Percentiles rank a stretch among this genome's conserved stretches.
These are phyloP conservation scores for Sebastes matsubarae DNA, from an alignment of 2,797 vertebrate species.

Conservation along the genomic window DNA sequence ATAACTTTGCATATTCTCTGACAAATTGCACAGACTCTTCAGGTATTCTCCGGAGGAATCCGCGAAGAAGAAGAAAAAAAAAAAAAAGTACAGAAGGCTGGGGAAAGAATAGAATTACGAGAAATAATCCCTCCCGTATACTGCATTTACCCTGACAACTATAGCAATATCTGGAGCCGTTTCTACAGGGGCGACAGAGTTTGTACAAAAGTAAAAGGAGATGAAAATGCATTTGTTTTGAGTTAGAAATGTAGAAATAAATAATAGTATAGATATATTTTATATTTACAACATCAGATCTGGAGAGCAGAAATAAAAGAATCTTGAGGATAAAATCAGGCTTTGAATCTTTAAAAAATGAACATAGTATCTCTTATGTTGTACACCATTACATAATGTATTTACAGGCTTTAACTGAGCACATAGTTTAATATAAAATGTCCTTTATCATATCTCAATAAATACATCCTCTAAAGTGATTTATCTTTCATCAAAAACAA, in stretches of 20 bases:
- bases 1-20: slow-evolving; percentile 62
- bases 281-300: slow-evolving; percentile 52
- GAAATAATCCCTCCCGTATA: slow-evolving; percentile 45
- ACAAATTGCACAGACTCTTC: slow-evolving; percentile 62
- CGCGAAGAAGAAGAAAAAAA: neutral
- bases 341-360: neutral
- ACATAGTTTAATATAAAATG: slow-evolving; percentile 35
- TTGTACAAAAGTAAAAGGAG: slow-evolving; percentile 42
- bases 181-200: slow-evolving; percentile 32
- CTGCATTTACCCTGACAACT: slow-evolving; percentile 58
- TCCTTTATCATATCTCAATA: slow-evolving; percentile 21
- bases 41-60: slow-evolving; percentile 63
- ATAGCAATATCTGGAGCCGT: slow-evolving; percentile 28
- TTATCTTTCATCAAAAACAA: slow-evolving; percentile 17
- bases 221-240: slow-evolving; percentile 26
- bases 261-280: slow-evolving; percentile 46
- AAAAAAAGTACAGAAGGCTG: slow-evolving; percentile 68
- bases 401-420: slow-evolving; percentile 41
- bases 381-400: slow-evolving; percentile 12
- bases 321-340: neutral
- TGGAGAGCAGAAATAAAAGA: slow-evolving; percentile 12
- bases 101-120: slow-evolving; percentile 57
- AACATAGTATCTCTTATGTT: neutral
- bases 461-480: slow-evolving; percentile 13
- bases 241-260: slow-evolving; percentile 61